phyloP scores from a whole-genome alignment of 2,888 invertebrate genomes.

The Campaea margaritaria region DNA sequence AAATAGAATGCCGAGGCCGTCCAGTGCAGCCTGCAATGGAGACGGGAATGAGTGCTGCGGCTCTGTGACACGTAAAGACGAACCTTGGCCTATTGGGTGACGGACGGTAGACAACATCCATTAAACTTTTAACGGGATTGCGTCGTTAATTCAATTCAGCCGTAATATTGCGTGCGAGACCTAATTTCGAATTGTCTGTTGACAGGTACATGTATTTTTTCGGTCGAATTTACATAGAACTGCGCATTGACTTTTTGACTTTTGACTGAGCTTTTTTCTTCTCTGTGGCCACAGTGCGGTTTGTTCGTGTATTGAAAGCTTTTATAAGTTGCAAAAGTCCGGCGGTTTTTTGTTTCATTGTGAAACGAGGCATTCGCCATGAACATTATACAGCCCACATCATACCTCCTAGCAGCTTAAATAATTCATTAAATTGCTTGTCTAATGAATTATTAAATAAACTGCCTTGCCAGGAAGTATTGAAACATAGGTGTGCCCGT shows the following conservation, averaged over 20 bases:
- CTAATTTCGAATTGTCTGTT: slow-evolving; percentile 14
- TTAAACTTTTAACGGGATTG: slow-evolving; percentile 30
- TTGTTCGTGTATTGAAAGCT: too few species aligned
- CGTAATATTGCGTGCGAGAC: slow-evolving; percentile 13
- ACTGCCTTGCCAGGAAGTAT: slow-evolving; percentile 12
- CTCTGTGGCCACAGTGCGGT: too few species aligned
- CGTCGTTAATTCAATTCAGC: slow-evolving; percentile 14
- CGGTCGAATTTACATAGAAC: slow-evolving; percentile 8
- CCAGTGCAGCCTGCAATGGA: slow-evolving; percentile 31
- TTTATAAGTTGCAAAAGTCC: background rate
- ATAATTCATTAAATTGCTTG: slow-evolving; percentile 3
- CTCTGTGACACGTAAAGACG: slow-evolving; percentile 33
- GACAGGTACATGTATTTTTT: slow-evolving; percentile 11
- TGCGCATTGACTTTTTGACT: too few species aligned
- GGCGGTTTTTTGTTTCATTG: too few species aligned
- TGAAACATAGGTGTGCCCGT: slow-evolving; percentile 15
- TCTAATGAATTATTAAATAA: slow-evolving; percentile 5
- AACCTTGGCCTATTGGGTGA: slow-evolving; percentile 45
- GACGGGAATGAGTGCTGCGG: slow-evolving; percentile 29
- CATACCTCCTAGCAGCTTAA: background rate
- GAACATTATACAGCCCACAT: too few species aligned
- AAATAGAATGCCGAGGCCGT: slow-evolving; percentile 48
- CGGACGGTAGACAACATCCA: slow-evolving; percentile 27
- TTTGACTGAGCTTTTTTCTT: too few species aligned
- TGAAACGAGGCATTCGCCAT: too few species aligned